Base-by-base conservation (phyloP, 2,888 invertebrate species). In the Timandra comae region DNA sequence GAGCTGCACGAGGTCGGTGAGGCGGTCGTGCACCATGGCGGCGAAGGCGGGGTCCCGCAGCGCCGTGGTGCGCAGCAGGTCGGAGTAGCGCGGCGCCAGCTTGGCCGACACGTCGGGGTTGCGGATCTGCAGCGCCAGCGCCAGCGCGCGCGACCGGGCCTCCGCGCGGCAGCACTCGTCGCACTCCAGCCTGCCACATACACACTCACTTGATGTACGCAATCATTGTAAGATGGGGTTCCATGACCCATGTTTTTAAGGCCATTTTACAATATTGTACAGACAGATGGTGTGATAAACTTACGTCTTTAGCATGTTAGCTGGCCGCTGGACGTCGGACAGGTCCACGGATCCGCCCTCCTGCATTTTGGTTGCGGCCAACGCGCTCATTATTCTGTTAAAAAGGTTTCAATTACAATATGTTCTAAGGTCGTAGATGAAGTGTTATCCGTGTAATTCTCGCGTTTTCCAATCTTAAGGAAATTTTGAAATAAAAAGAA, bases 121-220 rank as follows among this genome's bases (percentile, higher is more conserved):
- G 34, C 93, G 92, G 47, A 98, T 95, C 80, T 97, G 96, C 23
- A 99, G 87, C 2, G 97, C 98, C 32, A 96, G 89, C 6, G 97
- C 97, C 43, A 98, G 68, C 30, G 94, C 91, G 1, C 95, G 89
- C 66, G 98, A 97, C 36, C 98, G 91, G 52, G 97, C 97, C 31
- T 94, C 86, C 20, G 93, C 76, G 33, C 93, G 91, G 73, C 99
- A 99, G 56, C 97, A 96, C 46, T 96, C 95, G 65, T 93, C 96
- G 80, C 99, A 99, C 48, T 97, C 96, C 61, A 98, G 73, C 2
- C 94, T 94, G 62, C 0, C n/a, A 12, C n/a, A 3, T 8, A 19
- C n/a, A 16, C 16, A 16, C 16, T 4, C 16, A 16, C 16, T 4
- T 16, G n/a, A n/a, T n/a, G n/a, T n/a, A n/a, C n/a, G n/a, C n/a